Evolutionary conservation across 2,113 vertebrate genomes (phyloP).

Genomic region (Dermatemys mawii): DNA sequence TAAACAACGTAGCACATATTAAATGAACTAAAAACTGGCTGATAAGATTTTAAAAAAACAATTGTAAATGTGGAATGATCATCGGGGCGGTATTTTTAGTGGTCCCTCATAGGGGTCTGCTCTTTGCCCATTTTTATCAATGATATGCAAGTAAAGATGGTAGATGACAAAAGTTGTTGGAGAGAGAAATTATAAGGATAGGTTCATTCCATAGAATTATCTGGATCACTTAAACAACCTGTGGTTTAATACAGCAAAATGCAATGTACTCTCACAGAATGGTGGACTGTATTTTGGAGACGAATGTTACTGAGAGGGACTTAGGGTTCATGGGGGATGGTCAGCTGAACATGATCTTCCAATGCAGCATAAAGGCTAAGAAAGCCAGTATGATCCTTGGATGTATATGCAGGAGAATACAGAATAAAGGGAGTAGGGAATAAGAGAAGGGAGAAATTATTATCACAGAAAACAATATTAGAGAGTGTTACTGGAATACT

Average conservation of each 20-base stretch:
- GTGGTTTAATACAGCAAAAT: not conserved
- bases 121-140: not conserved
- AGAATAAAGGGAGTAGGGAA: not conserved
- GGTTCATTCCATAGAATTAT: not conserved
- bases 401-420: not conserved
- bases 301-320: not conserved
- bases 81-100: not conserved
- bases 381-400: not conserved
- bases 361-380: not conserved
- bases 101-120: not conserved
- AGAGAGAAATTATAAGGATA: not conserved
- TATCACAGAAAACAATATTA: not conserved
- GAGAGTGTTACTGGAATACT: accelerated
- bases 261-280: not conserved
- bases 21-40: not conserved
- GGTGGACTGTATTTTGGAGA: not conserved
- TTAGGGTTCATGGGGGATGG: not conserved
- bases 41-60: not conserved
- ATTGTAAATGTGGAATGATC: not conserved
- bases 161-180: not conserved
- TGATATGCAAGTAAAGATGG: not conserved
- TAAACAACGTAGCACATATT: too few relatives aligned
- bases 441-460: not conserved
- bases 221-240: not conserved
- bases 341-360: not conserved